phyloP scores from a whole-genome alignment of 1,140 invertebrate genomes.

The Leptopilina clavipes region DNA sequence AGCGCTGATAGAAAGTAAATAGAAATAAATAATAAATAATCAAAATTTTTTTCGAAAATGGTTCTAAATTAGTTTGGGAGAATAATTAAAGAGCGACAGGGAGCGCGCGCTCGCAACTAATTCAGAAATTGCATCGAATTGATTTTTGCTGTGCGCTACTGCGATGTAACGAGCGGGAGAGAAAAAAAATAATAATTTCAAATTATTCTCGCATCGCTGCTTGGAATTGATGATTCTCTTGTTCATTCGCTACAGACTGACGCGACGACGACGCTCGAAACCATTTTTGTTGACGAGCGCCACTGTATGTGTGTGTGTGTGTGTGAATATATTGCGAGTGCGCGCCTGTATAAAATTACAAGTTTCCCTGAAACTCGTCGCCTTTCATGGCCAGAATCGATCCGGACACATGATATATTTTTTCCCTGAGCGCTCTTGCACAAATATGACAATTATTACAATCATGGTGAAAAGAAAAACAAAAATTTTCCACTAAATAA shows the following conservation, averaged over 20 bases:
- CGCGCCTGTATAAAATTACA: conserved; percentile 22
- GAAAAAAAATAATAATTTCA: conserved; percentile 60
- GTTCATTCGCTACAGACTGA: conserved; percentile 49
- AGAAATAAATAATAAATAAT: conserved; percentile 24
- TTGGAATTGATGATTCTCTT: conserved; percentile 60
- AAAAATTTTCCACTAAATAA: no score
- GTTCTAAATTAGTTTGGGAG: no score
- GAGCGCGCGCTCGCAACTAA: conserved; percentile 34
- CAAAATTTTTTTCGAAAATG: no score
- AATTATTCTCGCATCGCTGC: conserved; percentile 60
- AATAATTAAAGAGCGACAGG: no score
- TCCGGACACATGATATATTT: conserved; percentile 5
- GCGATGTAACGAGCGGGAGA: conserved; percentile 8
- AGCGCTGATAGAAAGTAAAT: conserved; percentile 9
- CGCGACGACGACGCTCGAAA: conserved; percentile 42
- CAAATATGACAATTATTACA: no score
- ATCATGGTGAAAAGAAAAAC: no score
- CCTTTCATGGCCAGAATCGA: conserved; percentile 25
- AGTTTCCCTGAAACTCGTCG: conserved; percentile 33
- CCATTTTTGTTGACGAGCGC: conserved; percentile 44
- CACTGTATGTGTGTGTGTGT: conserved; percentile 21
- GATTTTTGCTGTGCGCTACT: conserved; percentile 48
- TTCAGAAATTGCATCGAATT: conserved; percentile 48
- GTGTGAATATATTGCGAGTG: not conserved
- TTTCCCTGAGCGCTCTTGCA: not conserved